phyloP scores from a whole-genome alignment of 2,888 invertebrate species.

The Globia sparganii region DNA sequence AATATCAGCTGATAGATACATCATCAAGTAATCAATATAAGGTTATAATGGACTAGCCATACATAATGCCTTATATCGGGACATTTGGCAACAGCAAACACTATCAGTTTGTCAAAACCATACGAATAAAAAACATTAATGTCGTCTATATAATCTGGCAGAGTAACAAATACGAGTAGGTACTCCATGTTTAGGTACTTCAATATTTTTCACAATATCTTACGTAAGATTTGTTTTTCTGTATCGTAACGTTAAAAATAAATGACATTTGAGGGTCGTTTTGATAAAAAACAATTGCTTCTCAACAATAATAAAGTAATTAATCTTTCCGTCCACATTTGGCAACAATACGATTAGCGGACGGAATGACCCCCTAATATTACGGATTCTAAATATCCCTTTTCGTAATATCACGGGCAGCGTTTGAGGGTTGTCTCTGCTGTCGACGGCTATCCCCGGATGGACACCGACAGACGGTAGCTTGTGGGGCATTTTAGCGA shows the following conservation, averaged over 20 bases:
- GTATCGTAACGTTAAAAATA: slow-evolving; percentile 16
- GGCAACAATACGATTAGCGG: slow-evolving; percentile 48
- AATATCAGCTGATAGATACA: slow-evolving; percentile 11
- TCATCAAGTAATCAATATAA: slow-evolving; percentile 37
- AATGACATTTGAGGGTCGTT: slow-evolving; percentile 10
- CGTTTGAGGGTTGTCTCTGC: slow-evolving; percentile 54
- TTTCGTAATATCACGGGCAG: slow-evolving; percentile 38
- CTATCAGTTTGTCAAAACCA: slow-evolving; percentile 50
- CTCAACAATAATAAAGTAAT: slow-evolving; percentile 33
- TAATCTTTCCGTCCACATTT: slow-evolving; percentile 52
- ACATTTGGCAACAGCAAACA: slow-evolving; percentile 55
- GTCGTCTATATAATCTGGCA: slow-evolving; percentile 69
- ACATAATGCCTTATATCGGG: slow-evolving; percentile 39
- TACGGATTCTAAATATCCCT: slow-evolving; percentile 47
- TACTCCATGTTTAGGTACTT: slow-evolving; percentile 35
- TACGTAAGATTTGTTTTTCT: slow-evolving; percentile 44
- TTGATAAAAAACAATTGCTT: slow-evolving; percentile 43
- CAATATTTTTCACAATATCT: slow-evolving; percentile 26
- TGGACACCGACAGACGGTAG: slow-evolving; percentile 39
- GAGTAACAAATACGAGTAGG: slow-evolving; percentile 56
- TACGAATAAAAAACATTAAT: slow-evolving; percentile 52
- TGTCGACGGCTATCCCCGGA: slow-evolving; percentile 52
- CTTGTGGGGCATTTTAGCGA: slow-evolving; percentile 75
- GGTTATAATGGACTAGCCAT: slow-evolving; percentile 23
- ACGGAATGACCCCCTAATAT: slow-evolving; percentile 41